These are phyloP conservation scores for Thumatha senex DNA, from an alignment of 2,888 invertebrate species.

Conservation along the genomic window DNA sequence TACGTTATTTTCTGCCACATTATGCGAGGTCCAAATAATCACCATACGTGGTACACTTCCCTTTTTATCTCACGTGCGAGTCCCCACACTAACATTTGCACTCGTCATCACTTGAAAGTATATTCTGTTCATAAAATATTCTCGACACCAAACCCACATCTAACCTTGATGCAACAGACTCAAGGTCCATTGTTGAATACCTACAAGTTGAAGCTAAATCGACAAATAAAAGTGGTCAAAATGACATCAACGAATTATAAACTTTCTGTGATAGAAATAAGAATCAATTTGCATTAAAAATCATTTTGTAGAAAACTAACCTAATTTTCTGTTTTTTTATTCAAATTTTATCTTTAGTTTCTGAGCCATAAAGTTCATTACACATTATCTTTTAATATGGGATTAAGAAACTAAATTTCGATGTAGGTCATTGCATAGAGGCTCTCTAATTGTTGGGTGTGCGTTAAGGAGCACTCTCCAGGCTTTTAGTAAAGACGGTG, in stretches of 20 bases:
- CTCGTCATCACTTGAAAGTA: neutral
- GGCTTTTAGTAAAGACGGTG: slow-evolving; percentile 41
- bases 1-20: slow-evolving; percentile 28
- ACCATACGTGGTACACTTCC: slow-evolving; percentile 33
- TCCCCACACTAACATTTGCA: neutral
- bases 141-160: neutral
- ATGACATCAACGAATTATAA: slow-evolving; percentile 21
- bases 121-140: neutral
- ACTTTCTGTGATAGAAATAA: slow-evolving; percentile 26
- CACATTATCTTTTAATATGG: slow-evolving; percentile 3
- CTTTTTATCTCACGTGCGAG: slow-evolving; percentile 23
- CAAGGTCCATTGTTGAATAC: too few species aligned
- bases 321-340: slow-evolving; percentile 13
- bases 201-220: too few species aligned
- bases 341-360: slow-evolving; percentile 8
- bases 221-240: slow-evolving; percentile 4
- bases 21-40: slow-evolving; percentile 26
- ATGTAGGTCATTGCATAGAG: slow-evolving; percentile 55
- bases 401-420: slow-evolving; percentile 48
- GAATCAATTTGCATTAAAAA: slow-evolving; percentile 25
- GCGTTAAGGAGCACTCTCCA: slow-evolving; percentile 49
- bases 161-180: too few species aligned
- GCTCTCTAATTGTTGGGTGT: slow-evolving; percentile 53
- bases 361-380: slow-evolving; percentile 2
- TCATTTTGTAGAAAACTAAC: slow-evolving; percentile 12